Evolutionary conservation across 1,140 invertebrate species (phyloP).

Genomic region (Bombus superbus): DNA sequence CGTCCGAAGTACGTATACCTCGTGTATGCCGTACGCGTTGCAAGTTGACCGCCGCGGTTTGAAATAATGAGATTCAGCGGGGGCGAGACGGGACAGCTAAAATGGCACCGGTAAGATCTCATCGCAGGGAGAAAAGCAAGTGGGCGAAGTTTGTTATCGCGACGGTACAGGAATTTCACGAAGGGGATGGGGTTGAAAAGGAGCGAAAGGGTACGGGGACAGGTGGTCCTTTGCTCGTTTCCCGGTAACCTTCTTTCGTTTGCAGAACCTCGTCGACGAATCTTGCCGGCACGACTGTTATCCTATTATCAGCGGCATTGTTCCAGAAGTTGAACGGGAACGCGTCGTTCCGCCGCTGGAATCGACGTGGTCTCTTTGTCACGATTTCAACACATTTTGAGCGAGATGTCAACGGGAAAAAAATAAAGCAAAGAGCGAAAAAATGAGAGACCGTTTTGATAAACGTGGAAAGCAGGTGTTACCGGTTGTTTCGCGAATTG

Average conservation of each 20-base stretch:
- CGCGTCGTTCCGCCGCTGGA: neutral
- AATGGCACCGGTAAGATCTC: conserved; percentile 11
- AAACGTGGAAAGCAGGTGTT: too few species aligned
- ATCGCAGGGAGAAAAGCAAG: conserved; percentile 5
- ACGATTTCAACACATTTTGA: too few species aligned
- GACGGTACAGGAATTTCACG: neutral
- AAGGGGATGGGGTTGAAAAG: neutral
- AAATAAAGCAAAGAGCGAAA: too few species aligned
- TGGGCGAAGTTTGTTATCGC: conserved; percentile 33
- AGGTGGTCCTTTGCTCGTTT: neutral
- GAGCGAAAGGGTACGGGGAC: neutral
- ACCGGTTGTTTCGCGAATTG: too few species aligned
- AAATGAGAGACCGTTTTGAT: too few species aligned
- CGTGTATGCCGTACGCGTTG: neutral
- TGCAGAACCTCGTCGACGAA: neutral
- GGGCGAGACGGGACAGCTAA: neutral
- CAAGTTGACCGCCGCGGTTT: neutral
- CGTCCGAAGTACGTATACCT: neutral
- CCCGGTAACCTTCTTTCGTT: conserved; percentile 22
- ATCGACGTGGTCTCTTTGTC: neutral
- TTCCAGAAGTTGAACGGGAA: conserved; percentile 12
- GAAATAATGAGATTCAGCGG: conserved; percentile 10
- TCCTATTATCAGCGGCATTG: conserved; percentile 40
- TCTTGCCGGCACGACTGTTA: conserved; percentile 14
- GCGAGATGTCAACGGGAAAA: neutral